A percentile compares a stretch with the other conserved stretches of the same genome.
Evolutionary conservation across 1,140 invertebrate genomes (phyloP).

Genomic region (Danaus plexippus): DNA sequence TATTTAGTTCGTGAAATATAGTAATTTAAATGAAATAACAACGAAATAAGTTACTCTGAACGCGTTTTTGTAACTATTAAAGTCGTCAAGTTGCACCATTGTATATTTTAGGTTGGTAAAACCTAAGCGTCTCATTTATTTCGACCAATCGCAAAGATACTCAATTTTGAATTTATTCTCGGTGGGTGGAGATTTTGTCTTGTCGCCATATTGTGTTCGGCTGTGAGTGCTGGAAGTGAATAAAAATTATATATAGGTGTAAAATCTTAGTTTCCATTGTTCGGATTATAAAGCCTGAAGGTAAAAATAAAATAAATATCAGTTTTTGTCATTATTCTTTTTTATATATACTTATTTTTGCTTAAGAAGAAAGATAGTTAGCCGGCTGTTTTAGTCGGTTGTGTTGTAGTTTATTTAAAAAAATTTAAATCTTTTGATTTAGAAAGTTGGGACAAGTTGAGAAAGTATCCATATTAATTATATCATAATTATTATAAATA

Average conservation of each 20-base stretch:
- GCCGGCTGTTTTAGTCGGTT: constrained; percentile 20
- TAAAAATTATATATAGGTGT: constrained; percentile 53
- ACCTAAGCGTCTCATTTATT: constrained; percentile 50
- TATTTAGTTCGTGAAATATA: too few species aligned
- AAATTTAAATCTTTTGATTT: constrained; percentile 1
- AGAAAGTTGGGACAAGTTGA: too few species aligned
- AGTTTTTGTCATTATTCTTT: constrained; percentile 52
- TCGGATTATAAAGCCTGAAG: constrained; percentile 54
- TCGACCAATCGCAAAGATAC: constrained; percentile 51
- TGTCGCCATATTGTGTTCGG: constrained; percentile 67
- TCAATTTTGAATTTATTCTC: constrained; percentile 64
- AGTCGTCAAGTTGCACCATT: constrained; percentile 10
- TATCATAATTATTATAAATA: too few species aligned
- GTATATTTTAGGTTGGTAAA: constrained; percentile 30
- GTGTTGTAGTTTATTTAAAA: constrained; percentile 24
- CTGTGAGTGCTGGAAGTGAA: constrained; percentile 65
- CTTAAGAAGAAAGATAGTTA: background rate
- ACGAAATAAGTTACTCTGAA: constrained; percentile 6
- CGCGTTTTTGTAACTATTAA: constrained; percentile 11
- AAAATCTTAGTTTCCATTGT: constrained; percentile 55
- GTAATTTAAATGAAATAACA: background rate
- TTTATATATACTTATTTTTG: constrained; percentile 8
- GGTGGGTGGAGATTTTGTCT: constrained; percentile 61
- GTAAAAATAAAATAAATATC: constrained; percentile 47
- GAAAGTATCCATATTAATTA: too few species aligned